Evolutionary conservation across 2,797 vertebrate genomes (phyloP).

Genomic region (Karalla daura): DNA sequence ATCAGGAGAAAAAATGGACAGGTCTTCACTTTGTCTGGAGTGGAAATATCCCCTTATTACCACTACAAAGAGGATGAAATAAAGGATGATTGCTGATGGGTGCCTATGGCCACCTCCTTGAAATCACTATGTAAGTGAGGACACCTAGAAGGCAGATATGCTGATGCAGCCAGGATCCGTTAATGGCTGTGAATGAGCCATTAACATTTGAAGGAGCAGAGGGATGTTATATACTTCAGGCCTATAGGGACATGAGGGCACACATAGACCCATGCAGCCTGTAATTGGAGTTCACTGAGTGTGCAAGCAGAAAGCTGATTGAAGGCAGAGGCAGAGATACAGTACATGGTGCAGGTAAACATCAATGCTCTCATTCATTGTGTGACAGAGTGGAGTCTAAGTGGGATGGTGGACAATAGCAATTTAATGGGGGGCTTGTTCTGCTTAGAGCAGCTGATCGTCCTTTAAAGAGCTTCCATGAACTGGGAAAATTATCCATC

Average conservation of each 20-base stretch:
- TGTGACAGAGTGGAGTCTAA: constrained; percentile 56
- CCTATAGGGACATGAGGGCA: constrained; percentile 64
- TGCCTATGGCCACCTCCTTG: constrained; percentile 50
- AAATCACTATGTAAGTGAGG: constrained; percentile 67
- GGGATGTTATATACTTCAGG: constrained; percentile 81
- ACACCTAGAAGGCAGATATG: constrained; percentile 61
- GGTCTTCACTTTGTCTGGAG: constrained; percentile 35
- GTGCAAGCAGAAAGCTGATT: constrained; percentile 66
- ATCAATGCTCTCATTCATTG: constrained; percentile 65
- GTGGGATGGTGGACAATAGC: constrained; percentile 66
- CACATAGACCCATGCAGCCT: constrained; percentile 61
- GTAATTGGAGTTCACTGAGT: constrained; percentile 73
- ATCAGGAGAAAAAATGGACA: constrained; percentile 28
- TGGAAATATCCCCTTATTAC: constrained; percentile 60
- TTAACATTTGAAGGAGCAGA: constrained; percentile 85
- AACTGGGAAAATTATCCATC: constrained; percentile 22
- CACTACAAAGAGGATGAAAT: constrained; percentile 60
- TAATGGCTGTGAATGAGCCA: constrained; percentile 83
- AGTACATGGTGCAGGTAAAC: constrained; percentile 65
- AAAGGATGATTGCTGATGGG: constrained; percentile 42
- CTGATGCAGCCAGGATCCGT: constrained; percentile 74
- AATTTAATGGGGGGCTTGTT: constrained; percentile 35
- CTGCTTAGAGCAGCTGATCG: constrained; percentile 57
- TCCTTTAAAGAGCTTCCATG: constrained; percentile 43
- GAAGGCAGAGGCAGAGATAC: constrained; percentile 59